A percentile compares a stretch with the other conserved stretches of the same genome.
Conservation (phyloP, 2,797 vertebrate genomes). For the Vespertilio murinus region DNA sequence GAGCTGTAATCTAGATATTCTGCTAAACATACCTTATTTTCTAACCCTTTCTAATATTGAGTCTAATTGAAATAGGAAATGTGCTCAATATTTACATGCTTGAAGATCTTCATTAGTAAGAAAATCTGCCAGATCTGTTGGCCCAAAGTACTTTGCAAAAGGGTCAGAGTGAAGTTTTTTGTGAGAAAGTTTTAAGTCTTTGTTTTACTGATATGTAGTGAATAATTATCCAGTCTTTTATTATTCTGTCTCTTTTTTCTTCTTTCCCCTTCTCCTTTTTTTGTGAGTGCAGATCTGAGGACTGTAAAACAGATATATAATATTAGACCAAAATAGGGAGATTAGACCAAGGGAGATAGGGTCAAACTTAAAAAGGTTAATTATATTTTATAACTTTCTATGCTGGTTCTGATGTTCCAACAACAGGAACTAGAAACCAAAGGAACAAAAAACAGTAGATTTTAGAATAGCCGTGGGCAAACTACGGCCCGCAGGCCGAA, state of each 20-base stretch:
- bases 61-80: constrained; percentile 35
- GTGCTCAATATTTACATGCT: neutral
- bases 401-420: neutral
- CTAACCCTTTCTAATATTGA: neutral
- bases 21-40: neutral
- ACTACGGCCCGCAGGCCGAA: too few species aligned
- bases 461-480: too few species aligned
- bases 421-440: neutral
- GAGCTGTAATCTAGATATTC: neutral
- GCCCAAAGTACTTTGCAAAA: neutral
- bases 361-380: neutral
- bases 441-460: neutral
- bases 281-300: neutral
- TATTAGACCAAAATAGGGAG: neutral
- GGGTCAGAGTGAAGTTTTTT: neutral
- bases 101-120: neutral
- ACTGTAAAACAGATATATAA: neutral
- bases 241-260: neutral
- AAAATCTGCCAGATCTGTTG: neutral
- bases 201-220: neutral
- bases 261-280: neutral
- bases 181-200: neutral
- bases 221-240: neutral
- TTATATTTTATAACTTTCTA: constrained; percentile 12
- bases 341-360: neutral